Evolutionary conservation across 2,888 invertebrate genomes (phyloP).

Genomic region (Epinotia bilunana): DNA sequence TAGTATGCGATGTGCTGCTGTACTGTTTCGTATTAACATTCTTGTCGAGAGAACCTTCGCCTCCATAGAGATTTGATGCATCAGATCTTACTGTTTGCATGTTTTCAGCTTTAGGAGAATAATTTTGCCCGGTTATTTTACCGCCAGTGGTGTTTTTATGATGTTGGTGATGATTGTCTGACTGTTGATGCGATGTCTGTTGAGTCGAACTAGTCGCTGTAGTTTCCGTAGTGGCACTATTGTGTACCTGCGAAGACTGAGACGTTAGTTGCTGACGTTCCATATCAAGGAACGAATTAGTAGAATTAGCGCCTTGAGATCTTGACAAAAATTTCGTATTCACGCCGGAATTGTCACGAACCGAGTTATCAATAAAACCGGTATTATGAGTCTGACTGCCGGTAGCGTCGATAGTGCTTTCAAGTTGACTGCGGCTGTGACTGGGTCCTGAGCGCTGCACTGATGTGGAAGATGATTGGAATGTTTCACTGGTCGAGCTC

Average conservation of each 20-base stretch:
- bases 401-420: conserved; percentile 71
- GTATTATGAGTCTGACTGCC: conserved; percentile 76
- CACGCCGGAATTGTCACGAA: conserved; percentile 57
- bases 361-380: conserved; percentile 72
- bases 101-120: conserved; percentile 64
- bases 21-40: conserved; percentile 68
- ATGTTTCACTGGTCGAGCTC: conserved; percentile 74
- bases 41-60: conserved; percentile 69
- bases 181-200: conserved; percentile 46
- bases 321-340: conserved; percentile 61
- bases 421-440: conserved; percentile 74
- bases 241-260: conserved; percentile 59
- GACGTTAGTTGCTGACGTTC: conserved; percentile 72
- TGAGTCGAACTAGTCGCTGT: conserved; percentile 28
- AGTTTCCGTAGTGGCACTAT: conserved; percentile 50
- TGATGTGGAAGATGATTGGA: conserved; percentile 75
- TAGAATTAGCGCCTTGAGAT: conserved; percentile 72
- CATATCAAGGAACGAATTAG: conserved; percentile 74
- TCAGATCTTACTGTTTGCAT: conserved; percentile 67
- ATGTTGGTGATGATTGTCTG: conserved; percentile 54
- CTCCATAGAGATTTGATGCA: conserved; percentile 72
- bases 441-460: conserved; percentile 72
- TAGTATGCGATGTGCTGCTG: conserved; percentile 73
- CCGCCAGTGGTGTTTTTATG: conserved; percentile 65
- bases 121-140: conserved; percentile 64